Base-by-base conservation (phyloP, 2,113 vertebrate genomes). In the Bubalus kerabau region DNA sequence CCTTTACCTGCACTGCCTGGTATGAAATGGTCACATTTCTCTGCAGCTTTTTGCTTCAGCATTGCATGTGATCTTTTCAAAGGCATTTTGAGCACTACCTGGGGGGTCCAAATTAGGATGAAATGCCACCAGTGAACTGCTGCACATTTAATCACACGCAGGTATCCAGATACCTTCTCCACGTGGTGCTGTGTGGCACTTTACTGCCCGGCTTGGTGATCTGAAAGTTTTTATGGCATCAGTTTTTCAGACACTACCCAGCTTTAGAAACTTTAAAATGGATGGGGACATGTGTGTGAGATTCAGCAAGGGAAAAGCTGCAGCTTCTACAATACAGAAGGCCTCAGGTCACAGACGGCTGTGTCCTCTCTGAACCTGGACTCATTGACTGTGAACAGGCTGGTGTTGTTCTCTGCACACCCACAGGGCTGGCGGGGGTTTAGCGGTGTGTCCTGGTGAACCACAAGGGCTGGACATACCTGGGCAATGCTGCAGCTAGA, bases 401-500 rank as follows among this genome's bases (percentile, higher is more conserved):
- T 36, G 28, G 74, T 12, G 30, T 46, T 40, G 67, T 52, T 26
- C 48, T 85, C 67, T 30, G 50, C 28, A 46, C 5, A 43, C 16
- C 50, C 50, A 3, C 15, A 32, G 56, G 56, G 48, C 64, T 59
- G 84, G 3, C 1, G 16, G 74, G 30, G 8, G n/a, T 36, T 62
- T 19, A 19, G 16, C 1, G 46, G 17, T 6, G 12, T 19, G 16
- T 83, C 48, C 80, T 26, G n/a, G 32, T 54, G 85, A 74, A 8
- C 43, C 0, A 0, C 0, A 28, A 60, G 43, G 56, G 30, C 87
- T 80, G 21, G 16, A 48, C 15, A n/a, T 36, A 28, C 1, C 1
- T 13, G 24, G 21, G 40, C 30, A 36, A 60, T 2, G 6, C 4
- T 43, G 7, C 56, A 24, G n/a, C 48, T 54, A 28, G 2, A 50